Evolutionary conservation across 2,113 vertebrate genomes (phyloP), one percentile per base, ranked within the genome.

Genomic region (Anser cygnoides): DNA sequence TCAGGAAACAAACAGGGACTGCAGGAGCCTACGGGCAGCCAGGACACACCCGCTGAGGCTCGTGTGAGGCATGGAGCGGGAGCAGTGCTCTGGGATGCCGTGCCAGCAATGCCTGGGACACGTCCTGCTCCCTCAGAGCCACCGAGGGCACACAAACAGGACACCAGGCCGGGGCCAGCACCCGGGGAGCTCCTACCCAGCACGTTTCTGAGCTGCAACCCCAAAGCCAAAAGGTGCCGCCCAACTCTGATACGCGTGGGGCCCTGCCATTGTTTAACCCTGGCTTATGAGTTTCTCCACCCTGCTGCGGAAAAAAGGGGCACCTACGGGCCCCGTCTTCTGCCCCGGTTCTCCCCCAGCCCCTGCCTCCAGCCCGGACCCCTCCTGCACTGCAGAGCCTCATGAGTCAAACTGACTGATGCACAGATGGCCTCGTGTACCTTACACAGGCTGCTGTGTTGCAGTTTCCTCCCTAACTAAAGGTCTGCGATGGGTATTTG

Each of bases 41-140:
- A 82, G 74, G 61, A 65, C 61, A 55, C 5, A 26, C 59, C 52
- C 61, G 71, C 33, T 58, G 58, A 55, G 43, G 46, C 55, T 50
- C n/a, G 15, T 0, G 0, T 5, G 21, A 75, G 20, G 37, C 41
- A 57, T 8, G 14, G 62, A 81, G 57, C 16, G 17, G 29, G 20
- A 83, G 54, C 0, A 15, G 71, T 39, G 31, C 33, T 39, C 68
- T 35, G 11, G 22, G 25, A 25, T 5, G 9, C 21, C 4, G 25
- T 29, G 49, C 44, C 62, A 93, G 35, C 68, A 93, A 65, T 14
- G 13, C 33, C 70, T 37, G 50, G 62, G 59, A 23, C 46, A 33
- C 12, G n/a, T 43, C 28, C n/a, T 13, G 22, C 39, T 93, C 22
- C 43, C 74, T 52, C 49, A 72, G n/a, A 59, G 41, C n/a, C 70